Base-by-base conservation (phyloP, 2,113 vertebrate species). In the Protomyctophum bolini region DNA sequence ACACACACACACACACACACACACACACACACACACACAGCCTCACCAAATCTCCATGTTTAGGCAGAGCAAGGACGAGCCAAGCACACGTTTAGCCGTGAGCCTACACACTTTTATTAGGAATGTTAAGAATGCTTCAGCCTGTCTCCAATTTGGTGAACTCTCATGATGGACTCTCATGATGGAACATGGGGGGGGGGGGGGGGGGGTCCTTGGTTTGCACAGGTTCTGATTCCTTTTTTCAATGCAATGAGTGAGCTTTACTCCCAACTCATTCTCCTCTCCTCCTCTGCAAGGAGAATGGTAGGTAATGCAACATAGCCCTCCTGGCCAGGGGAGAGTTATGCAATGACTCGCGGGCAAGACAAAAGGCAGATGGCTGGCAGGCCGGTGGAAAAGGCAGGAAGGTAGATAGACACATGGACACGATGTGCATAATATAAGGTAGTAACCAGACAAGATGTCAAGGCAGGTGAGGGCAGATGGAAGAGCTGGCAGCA, bases 121-220 rank as follows among this genome's bases (percentile, higher is more conserved):
- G 86, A 90, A 91, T 89, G 76, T 70, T 7, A 74, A 73, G 83
- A 90, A 90, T 88, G 76, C 75, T 48, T 70, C 62, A 8, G 14
- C 45, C 11, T 56, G 70, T 52, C 52, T 74, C 73, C 66, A 45
- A 45, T 73, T 79, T 61, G 67, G 55, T 82, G 72, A 84, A 66
- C 63, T 77, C 69, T 68, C 66, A 56, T 57, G 14, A 8, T 46
- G 79, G 76, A 71, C 60, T 77, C 69, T 68, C 66, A 56, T 57
- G 14, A 8, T 46, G 79, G 76, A 71, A 68, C 79, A 50, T 0
- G 7, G 67, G 60, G 52, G 52, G 11, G 9, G 33, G 50, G 10
- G 47, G 15, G n/a, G 55, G 56, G 41, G 64, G 29, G 10, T 69
- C 58, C 55, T 61, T 14, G 56, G 10, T 73, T 70, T 50, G 14